Conservation (phyloP, 2,797 vertebrate genomes). For the Pampus argenteus region DNA sequence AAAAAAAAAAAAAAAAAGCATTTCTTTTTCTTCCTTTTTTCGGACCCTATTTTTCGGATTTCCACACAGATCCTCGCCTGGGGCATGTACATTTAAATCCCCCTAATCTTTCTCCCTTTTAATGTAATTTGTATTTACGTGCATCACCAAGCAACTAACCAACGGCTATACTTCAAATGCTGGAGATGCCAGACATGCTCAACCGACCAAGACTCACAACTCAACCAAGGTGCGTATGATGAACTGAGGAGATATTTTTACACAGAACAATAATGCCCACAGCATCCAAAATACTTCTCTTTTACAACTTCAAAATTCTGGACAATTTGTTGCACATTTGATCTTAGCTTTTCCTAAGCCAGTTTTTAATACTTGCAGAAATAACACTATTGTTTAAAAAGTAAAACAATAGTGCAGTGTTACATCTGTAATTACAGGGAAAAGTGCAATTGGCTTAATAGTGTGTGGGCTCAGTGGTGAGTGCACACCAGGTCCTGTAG, state of each 20-base stretch:
- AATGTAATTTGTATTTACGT: slow-evolving; percentile 73
- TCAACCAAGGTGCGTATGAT: slow-evolving; percentile 5
- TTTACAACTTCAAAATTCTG: background rate
- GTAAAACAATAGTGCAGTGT: background rate
- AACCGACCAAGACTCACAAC: slow-evolving; percentile 4
- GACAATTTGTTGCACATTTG: background rate
- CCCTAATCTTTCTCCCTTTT: slow-evolving; percentile 65
- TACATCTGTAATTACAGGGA: slow-evolving; percentile 16
- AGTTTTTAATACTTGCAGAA: slow-evolving; percentile 2
- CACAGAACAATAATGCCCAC: background rate
- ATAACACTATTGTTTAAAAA: slow-evolving; percentile 11
- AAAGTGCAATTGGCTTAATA: slow-evolving; percentile 22
- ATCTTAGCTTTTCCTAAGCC: background rate
- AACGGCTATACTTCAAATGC: slow-evolving; percentile 29
- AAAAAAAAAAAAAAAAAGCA: too few species aligned
- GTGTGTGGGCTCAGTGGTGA: slow-evolving; percentile 20
- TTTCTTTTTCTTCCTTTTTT: background rate
- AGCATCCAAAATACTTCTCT: background rate
- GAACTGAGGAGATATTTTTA: slow-evolving; percentile 2
- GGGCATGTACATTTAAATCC: slow-evolving; percentile 63
- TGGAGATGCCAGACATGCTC: slow-evolving; percentile 18
- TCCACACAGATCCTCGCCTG: slow-evolving; percentile 60
- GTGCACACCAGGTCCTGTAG: slow-evolving; percentile 15
- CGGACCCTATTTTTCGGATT: slow-evolving; percentile 37
- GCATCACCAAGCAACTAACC: slow-evolving; percentile 45